Percentiles rank a stretch among this genome's conserved stretches.
phyloP scores from a whole-genome alignment of 2,888 invertebrate species.

The Leistus spinibarbis region DNA sequence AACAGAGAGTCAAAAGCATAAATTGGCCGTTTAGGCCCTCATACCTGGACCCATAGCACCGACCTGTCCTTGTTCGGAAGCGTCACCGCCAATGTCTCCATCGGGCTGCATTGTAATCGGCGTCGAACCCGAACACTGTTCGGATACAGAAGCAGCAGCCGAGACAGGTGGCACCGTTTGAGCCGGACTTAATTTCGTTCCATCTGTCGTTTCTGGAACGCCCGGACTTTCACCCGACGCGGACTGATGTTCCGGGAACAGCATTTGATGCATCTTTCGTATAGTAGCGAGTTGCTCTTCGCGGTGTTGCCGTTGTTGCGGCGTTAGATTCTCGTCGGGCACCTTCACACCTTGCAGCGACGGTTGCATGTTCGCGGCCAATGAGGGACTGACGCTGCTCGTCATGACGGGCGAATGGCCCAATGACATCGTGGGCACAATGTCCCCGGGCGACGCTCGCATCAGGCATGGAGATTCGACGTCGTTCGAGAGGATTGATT shows the following conservation, averaged over 20 bases:
- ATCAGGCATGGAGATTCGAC: conserved; percentile 26
- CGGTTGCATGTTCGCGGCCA: conserved; percentile 62
- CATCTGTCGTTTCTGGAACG: conserved; percentile 21
- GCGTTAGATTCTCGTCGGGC: conserved; percentile 94
- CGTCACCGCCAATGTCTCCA: conserved; percentile 41
- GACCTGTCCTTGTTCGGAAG: conserved; percentile 42
- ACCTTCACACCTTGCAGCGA: conserved; percentile 81
- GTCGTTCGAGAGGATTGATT: conserved; percentile 21
- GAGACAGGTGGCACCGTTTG: conserved; percentile 51
- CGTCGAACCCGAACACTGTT: conserved; percentile 56
- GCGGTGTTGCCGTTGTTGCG: conserved; percentile 92
- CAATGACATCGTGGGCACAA: conserved; percentile 42
- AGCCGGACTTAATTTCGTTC: conserved; percentile 41
- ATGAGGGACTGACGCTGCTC: conserved; percentile 60
- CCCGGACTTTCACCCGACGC: conserved; percentile 45
- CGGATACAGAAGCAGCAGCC: conserved; percentile 44
- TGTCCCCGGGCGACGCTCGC: conserved; percentile 27
- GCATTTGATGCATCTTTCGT: conserved; percentile 89
- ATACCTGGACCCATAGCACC: conserved; percentile 51
- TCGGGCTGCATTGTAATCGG: conserved; percentile 45
- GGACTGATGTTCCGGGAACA: conserved; percentile 79
- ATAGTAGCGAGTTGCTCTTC: conserved; percentile 92
- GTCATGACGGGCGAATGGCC: conserved; percentile 55
- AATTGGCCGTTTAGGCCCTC: conserved; percentile 51
- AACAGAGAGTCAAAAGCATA: conserved; percentile 36